phyloP scores from a whole-genome alignment of 2,113 vertebrate species.

The Electrona antarctica region DNA sequence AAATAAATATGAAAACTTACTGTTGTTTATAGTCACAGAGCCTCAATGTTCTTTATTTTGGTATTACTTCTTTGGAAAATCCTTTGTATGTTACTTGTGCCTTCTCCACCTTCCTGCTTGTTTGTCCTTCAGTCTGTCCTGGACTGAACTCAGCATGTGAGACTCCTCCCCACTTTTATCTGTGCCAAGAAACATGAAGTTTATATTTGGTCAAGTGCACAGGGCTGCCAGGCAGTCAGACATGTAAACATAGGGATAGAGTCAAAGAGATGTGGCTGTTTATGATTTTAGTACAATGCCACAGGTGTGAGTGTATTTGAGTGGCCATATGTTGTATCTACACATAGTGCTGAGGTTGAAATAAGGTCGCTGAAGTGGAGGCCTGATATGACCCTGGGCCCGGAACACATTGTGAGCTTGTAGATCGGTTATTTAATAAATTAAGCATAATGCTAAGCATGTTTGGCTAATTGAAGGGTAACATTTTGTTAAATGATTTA shows the following conservation, averaged over 20 bases:
- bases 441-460: no score
- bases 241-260: constrained; percentile 25
- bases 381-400: background rate
- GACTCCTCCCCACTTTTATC: constrained; percentile 66
- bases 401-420: background rate
- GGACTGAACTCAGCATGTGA: constrained; percentile 35
- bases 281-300: background rate
- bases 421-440: background rate
- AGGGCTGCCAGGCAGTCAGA: constrained; percentile 9
- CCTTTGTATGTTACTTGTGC: background rate
- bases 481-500: no score
- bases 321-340: no score
- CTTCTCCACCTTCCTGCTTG: constrained; percentile 44
- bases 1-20: constrained; percentile 52
- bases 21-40: constrained; percentile 1
- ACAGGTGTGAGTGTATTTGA: constrained; percentile 1
- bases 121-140: constrained; percentile 81
- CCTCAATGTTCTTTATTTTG: constrained; percentile 5
- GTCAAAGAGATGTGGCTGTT: no score
- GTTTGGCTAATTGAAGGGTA: no score
- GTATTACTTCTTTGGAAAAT: constrained; percentile 6
- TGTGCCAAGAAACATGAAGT: constrained; percentile 69
- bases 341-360: background rate
- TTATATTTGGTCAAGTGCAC: constrained; percentile 78
- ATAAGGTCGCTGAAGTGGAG: background rate